Evolutionary conservation across 2,113 vertebrate genomes (phyloP), one percentile per base, ranked within the genome.

Genomic region (Dipodomys merriami): DNA sequence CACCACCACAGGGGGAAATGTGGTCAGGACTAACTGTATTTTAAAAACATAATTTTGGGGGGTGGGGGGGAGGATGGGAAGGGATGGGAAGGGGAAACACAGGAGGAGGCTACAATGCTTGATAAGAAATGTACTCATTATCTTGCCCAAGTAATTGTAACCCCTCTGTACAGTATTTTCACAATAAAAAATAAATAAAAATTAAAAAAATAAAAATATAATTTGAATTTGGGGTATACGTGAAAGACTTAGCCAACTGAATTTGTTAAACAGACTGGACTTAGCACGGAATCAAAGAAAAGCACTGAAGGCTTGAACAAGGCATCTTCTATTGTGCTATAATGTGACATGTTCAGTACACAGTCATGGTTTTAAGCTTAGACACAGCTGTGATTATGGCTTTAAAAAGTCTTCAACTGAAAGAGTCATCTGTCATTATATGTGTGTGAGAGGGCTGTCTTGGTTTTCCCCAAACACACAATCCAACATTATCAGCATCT

Each of bases 351-450:
- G n/a, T 27, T 93, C 79, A 82, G 46, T 86, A 88, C 33, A 88
- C 46, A 94, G 80, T 90, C 91, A 83, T 89, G 62, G 6, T 83
- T 93, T 91, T 86, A 89, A 92, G 90, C 76, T 94, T 77, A 96
- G 95, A 92, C 81, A 86, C 91, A 93, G 84, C 83, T 90, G 89
- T 95, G 72, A 91, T 78, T 89, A 84, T 79, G 74, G 65, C 81
- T 92, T 86, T 71, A 33, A 94, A 94, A 86, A 91, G 86, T 86
- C 74, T 93, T 91, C 69, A 30, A 53, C 90, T 94, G 90, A 95
- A 95, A 94, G 84, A 64, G 68, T n/a, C 90, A 18, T 87, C 74
- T 94, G 44, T 78, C 78, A 73, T 93, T 81, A 30, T 69, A 49
- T 53, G 27, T 86, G 1, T 46, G 35, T 67, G 79, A 53, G 65